Conservation (phyloP, 2,113 vertebrate species). For the Mus musculus region GRCm39 chr9:27640501-27641000, state of each 20-base stretch:
- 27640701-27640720: not conserved
- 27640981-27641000: not conserved
- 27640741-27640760: too few relatives aligned
- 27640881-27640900: not conserved
- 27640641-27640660: not conserved
- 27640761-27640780: too few relatives aligned
- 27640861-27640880: not conserved
- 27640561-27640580: not conserved
- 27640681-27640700: not conserved
- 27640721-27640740: not conserved
- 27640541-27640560: constrained; percentile 43
- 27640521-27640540: constrained; percentile 63
- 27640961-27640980: not conserved
- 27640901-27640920: not conserved
- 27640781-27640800: not conserved
- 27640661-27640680: accelerated
- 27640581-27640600: not conserved
- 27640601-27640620: not conserved
- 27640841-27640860: not conserved
- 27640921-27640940: not conserved
- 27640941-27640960: not conserved
- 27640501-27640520: constrained; percentile 43
- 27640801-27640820: not conserved
- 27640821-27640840: not conserved
- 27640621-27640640: too few relatives aligned